Evolutionary conservation across 2,113 vertebrate genomes (phyloP).

Genomic region (Nerophis lumbriciformis): DNA sequence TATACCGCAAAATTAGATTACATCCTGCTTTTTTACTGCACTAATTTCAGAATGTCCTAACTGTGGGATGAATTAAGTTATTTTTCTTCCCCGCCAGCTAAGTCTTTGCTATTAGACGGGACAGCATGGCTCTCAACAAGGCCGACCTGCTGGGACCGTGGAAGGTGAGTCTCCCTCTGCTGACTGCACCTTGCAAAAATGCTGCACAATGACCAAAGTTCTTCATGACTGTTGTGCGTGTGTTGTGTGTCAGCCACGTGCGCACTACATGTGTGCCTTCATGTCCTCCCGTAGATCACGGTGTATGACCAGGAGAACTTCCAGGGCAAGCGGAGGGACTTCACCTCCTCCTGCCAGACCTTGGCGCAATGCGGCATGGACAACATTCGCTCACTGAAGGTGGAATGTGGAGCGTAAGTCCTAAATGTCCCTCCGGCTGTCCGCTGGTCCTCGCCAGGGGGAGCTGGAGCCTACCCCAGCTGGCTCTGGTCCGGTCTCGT

Average conservation of each 20-base stretch:
- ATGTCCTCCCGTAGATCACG: slow-evolving; percentile 77
- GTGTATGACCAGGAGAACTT: slow-evolving; percentile 94
- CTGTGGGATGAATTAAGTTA: too few relatives aligned
- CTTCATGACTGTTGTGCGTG: slow-evolving; percentile 1
- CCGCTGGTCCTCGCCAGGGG: background rate
- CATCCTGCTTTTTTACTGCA: too few relatives aligned
- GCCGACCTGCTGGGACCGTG: slow-evolving; percentile 83
- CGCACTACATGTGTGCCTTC: slow-evolving; percentile 41
- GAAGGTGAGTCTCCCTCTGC: slow-evolving; percentile 75
- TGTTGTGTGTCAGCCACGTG: slow-evolving; percentile 28
- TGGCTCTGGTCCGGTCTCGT: too few relatives aligned
- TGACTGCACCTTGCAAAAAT: too few relatives aligned
- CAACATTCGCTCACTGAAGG: slow-evolving; percentile 88
- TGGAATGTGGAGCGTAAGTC: slow-evolving; percentile 94
- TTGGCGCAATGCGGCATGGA: slow-evolving; percentile 84
- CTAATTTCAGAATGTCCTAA: too few relatives aligned
- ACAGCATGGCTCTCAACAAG: slow-evolving; percentile 88
- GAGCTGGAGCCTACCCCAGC: too few relatives aligned
- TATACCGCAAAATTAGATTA: too few relatives aligned
- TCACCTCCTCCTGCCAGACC: slow-evolving; percentile 85
- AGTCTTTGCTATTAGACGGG: slow-evolving; percentile 40
- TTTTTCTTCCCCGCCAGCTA: too few relatives aligned
- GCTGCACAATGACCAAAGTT: too few relatives aligned
- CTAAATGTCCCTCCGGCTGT: background rate
- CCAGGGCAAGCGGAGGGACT: slow-evolving; percentile 91